Conservation (phyloP, 2,113 vertebrate genomes). For the Chaenocephalus aceratus region DNA sequence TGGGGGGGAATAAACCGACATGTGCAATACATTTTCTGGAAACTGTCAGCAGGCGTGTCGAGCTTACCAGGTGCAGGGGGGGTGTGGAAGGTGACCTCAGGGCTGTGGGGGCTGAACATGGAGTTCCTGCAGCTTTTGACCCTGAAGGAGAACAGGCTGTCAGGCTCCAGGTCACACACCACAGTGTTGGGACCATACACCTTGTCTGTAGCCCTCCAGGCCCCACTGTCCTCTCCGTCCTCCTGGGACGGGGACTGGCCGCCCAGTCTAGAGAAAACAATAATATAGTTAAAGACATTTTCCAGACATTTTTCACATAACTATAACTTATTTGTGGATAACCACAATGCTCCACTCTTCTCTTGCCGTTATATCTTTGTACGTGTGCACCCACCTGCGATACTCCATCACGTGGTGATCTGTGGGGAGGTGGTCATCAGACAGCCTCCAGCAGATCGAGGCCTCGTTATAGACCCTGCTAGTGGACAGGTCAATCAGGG, state of each 20-base stretch:
- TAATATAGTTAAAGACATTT: fast-evolving
- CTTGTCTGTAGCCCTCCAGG: conserved; percentile 85
- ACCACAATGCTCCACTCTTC: neutral
- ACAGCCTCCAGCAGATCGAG: conserved; percentile 89
- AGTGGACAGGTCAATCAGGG: conserved; percentile 89
- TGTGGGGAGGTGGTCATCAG: conserved; percentile 86
- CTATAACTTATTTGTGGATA: neutral
- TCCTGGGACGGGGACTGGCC: conserved; percentile 59
- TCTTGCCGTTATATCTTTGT: neutral
- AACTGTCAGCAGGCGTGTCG: fast-evolving
- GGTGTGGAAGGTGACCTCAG: conserved; percentile 88
- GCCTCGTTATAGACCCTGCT: conserved; percentile 92
- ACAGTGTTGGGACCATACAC: conserved; percentile 86
- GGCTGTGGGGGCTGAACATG: conserved; percentile 90
- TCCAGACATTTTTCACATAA: fast-evolving
- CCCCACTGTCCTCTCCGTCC: conserved; percentile 80
- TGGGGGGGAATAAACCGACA: neutral
- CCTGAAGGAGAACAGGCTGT: conserved; percentile 90
- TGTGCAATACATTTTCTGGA: neutral
- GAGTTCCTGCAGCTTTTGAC: conserved; percentile 90
- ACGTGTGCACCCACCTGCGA: conserved; percentile 78
- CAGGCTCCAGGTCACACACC: conserved; percentile 85
- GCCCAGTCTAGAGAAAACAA: conserved; percentile 44
- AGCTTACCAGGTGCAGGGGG: conserved; percentile 92
- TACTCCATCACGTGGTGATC: conserved; percentile 93